Base-by-base conservation (phyloP, 2,888 invertebrate species). In the Notodonta dromedarius region DNA sequence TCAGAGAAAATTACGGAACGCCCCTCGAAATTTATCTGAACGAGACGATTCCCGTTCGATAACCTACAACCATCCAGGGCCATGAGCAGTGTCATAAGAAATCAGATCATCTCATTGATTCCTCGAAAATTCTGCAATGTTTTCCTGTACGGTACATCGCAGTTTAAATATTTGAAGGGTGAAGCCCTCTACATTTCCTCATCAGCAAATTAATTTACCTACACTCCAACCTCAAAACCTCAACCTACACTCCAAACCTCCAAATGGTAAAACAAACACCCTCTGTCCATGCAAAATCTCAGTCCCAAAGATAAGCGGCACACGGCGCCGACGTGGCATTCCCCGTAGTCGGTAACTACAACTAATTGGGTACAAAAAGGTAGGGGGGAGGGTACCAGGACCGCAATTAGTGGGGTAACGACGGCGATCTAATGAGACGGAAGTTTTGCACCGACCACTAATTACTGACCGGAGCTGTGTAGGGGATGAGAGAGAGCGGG, bases 341-440 rank as follows among this genome's bases (percentile, higher is more conserved):
- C 3, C 35, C 9, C 35, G 7, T 51, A 48, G 56, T 52, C 73
- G 72, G 74, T 67, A 67, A 67, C 66, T 65, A 63, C 64, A 77
- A 82, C 81, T 87, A 88, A 89, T 88, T 84, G 87, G 81, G 80
- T 75, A 81, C 82, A 84, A 84, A 86, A 85, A 85, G 84, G 77
- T 77, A 81, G 82, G 76, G 39, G 54, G 35, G 12, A 54, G 39
- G 32, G 72, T 77, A 71, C 66, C 74, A 74, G 70, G 77, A 84
- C 87, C 85, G 87, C 90, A 90, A 90, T 92, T 91, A 91, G 86
- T 80, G 81, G 83, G 79, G 83, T 83, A 86, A 85, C 83, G 87
- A 46, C 44, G 42, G 16, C 46, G 71, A 74, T 81, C 86, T 90
- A 91, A 92, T 91, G 91, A 83, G 81, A 79, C 74, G 85, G 84